Evolutionary conservation across 1,140 invertebrate species (phyloP), one percentile per base, ranked within the genome.

Genomic region (Dryas iulia): DNA sequence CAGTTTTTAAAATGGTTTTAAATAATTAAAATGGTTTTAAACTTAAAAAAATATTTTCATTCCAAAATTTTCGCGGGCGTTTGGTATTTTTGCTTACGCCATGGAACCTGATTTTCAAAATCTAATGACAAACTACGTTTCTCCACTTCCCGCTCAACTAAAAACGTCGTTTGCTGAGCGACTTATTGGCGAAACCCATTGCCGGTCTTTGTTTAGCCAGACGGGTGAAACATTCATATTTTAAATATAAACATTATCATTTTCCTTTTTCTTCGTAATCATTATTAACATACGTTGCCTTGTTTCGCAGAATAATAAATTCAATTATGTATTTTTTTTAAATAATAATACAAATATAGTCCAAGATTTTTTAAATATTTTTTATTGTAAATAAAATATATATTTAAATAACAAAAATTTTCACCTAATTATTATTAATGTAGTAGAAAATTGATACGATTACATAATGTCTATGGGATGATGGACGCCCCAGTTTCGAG

Each of bases 401-500:
- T n/a, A n/a, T n/a, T n/a, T n/a, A n/a, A 35, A 39, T 7, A 39
- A 14, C 35, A 39, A 1, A 5, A 0, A 39, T 2, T 8, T 18
- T 39, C 35, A 12, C 14, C 35, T 6, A 39, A 0, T 39, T 2
- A 18, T 39, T 39, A n/a, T 39, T 8, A 47, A 2, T 47, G 21
- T 18, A 1, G 39, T 47, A 18, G 39, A 53, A 72, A 76, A 72
- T 67, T 63, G 65, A 66, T 31, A 47, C 59, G 59, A 59, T 78
- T 78, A 62, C 76, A 71, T 75, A 75, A 75, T 64, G 58, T 60
- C 58, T 28, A 62, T 57, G 64, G 70, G 71, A 78, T 73, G 71
- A 75, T 54, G 71, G 54, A 33, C 66, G 74, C 52, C 73, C 76
- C 58, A 77, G 70, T 69, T 77, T 64, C 69, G 68, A 72, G 60